Percentiles rank a stretch among this genome's conserved stretches.
These are phyloP conservation scores for Lepus americanus DNA, from an alignment of 2,113 vertebrate genomes.

Conservation along the genomic window DNA sequence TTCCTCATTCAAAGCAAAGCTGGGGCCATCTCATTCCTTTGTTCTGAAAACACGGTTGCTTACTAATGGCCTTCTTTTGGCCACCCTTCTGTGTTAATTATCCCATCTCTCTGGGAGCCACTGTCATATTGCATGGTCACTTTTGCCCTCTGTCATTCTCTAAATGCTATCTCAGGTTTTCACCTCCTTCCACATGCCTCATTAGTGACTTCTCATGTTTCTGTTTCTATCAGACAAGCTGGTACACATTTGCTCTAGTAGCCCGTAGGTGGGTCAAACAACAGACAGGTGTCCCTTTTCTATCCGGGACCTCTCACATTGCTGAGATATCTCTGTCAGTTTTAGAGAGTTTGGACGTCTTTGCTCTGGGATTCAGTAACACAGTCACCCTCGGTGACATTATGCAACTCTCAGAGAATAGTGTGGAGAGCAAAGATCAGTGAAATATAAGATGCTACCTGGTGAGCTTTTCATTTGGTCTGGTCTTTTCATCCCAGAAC, in stretches of 20 bases:
- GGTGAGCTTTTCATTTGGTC: neutral
- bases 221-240: neutral
- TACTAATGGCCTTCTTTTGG: neutral
- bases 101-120: neutral
- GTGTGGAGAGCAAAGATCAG: neutral
- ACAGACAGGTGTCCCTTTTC: neutral
- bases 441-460: neutral
- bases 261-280: neutral
- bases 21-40: neutral
- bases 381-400: neutral
- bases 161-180: neutral
- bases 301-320: neutral
- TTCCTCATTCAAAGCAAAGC: neutral
- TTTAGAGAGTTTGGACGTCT: neutral
- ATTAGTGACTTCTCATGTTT: neutral
- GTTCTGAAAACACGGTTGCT: neutral
- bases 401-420: neutral
- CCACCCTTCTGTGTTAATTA: too few relatives aligned
- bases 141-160: neutral
- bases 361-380: neutral
- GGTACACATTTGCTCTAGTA: neutral
- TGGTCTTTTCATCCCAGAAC: neutral
- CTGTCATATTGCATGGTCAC: neutral
- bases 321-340: neutral
- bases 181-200: accelerated